Evolutionary conservation across 2,113 vertebrate species (phyloP).

Genomic region (Sardina pilchardus): DNA sequence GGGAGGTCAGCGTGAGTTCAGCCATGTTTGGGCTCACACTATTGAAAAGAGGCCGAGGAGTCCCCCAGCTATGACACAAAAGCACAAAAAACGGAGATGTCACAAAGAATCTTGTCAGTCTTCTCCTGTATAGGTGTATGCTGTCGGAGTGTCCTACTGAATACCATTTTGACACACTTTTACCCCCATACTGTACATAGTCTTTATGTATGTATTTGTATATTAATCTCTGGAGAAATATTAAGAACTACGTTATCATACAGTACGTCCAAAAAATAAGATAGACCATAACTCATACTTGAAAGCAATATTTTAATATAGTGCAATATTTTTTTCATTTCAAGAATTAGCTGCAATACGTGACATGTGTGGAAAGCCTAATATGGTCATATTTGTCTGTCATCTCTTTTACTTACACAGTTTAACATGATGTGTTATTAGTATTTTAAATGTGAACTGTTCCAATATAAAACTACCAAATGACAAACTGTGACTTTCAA

Average conservation of each 20-base stretch:
- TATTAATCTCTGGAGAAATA: not conserved
- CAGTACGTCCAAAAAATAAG: not conserved
- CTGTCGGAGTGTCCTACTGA: not conserved
- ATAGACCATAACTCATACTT: not conserved
- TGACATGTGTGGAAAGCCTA: conserved; percentile 39
- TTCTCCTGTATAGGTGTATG: conserved; percentile 46
- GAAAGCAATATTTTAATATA: conserved; percentile 9
- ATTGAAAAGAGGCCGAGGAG: conserved; percentile 60
- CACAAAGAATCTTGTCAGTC: conserved; percentile 63
- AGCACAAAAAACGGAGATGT: conserved; percentile 62
- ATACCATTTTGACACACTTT: not conserved
- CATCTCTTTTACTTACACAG: not conserved
- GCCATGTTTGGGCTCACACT: conserved; percentile 46
- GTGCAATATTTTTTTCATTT: conserved; percentile 18
- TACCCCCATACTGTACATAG: not conserved
- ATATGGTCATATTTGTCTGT: not conserved
- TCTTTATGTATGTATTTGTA: no score
- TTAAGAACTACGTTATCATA: not conserved
- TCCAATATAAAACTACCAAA: not conserved
- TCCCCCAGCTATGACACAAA: conserved; percentile 60
- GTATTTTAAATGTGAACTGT: not conserved
- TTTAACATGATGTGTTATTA: not conserved
- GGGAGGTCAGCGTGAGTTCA: conserved; percentile 66
- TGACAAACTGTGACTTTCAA: not conserved
- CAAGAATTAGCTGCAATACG: not conserved